Evolutionary conservation across 2,797 vertebrate species (phyloP), one percentile per base, ranked within the genome.

Genomic region (Gymnoscopelus braueri): DNA sequence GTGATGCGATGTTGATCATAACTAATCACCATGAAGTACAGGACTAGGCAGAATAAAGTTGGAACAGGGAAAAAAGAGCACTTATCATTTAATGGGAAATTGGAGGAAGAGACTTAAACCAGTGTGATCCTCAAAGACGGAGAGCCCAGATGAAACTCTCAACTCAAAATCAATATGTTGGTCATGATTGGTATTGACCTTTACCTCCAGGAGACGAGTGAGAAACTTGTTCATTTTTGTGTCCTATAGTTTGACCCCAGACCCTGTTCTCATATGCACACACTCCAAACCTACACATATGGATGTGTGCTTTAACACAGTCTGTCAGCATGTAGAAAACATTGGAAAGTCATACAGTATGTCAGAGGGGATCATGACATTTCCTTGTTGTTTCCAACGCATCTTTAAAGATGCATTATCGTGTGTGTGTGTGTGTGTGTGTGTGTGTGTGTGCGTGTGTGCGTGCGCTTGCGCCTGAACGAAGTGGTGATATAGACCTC

Each of bases 401-500:
- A 92, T 91, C 84, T 88, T 74, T 81, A 85, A 81, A 81, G 65
- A 83, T 75, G 81, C 84, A 79, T 81, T 74, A 53, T 69, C 6
- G 77, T 69, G 77, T 61, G 87, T 3, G 77, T 67, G 71, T 14
- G 23, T 47, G 64, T 35, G 23, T 44, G 19, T 57, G 64, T 19
- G 19, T 47, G 39, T 47, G 44, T n/a, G 67, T 11, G 23, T 67
- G 71, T 13, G 19, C 14, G 63, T 12, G 12, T 12, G 19, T 48
- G 63, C 9, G 52, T 14, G 39, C 13, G 44, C 11, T 44, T 7
- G 24, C 39, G 57, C 86, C 72, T 84, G 79, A 86, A 86, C 71
- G 68, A 77, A 79, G 79, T 86, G 68, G 84, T 90, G 91, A 94
- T 94, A 94, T 94, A 95, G 93, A 94, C 92, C 93, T 94, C 93